Conservation (phyloP, 2,113 vertebrate species). For the Puffinus mauretanicus region DNA sequence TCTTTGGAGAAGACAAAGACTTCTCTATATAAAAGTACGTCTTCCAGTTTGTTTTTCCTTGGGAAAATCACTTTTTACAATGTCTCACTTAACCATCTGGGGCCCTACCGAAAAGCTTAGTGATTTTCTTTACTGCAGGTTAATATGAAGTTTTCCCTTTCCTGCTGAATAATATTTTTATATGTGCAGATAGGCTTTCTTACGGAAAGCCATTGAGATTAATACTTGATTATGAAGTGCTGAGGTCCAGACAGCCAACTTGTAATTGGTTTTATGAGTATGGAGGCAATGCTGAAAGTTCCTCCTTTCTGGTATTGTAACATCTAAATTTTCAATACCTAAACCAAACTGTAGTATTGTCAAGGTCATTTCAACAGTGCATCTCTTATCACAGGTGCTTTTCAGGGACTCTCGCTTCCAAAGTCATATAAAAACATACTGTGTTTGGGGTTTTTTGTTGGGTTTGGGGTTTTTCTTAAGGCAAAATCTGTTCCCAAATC, state of each 20-base stretch:
- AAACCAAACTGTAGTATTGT: background rate
- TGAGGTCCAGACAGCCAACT: background rate
- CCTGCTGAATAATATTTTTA: background rate
- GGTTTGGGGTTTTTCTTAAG: accelerated
- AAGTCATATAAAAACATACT: background rate
- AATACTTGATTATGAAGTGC: background rate
- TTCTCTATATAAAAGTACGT: background rate
- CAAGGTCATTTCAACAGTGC: background rate
- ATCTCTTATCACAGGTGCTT: background rate
- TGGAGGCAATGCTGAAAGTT: background rate
- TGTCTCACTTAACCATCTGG: background rate
- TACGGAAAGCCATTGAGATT: background rate
- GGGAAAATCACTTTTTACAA: background rate
- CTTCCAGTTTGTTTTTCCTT: background rate
- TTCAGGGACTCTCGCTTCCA: background rate
- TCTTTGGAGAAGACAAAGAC: background rate
- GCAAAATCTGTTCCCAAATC: background rate
- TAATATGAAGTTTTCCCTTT: background rate
- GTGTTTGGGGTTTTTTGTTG: background rate
- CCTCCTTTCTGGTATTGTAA: background rate
- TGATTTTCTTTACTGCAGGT: background rate
- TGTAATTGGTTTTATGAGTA: background rate
- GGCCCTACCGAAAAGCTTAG: background rate
- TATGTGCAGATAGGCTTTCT: background rate
- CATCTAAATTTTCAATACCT: background rate